These are phyloP conservation scores for Drosophila siamana DNA, from an alignment of 2,888 invertebrate species.

Conservation along the genomic window DNA sequence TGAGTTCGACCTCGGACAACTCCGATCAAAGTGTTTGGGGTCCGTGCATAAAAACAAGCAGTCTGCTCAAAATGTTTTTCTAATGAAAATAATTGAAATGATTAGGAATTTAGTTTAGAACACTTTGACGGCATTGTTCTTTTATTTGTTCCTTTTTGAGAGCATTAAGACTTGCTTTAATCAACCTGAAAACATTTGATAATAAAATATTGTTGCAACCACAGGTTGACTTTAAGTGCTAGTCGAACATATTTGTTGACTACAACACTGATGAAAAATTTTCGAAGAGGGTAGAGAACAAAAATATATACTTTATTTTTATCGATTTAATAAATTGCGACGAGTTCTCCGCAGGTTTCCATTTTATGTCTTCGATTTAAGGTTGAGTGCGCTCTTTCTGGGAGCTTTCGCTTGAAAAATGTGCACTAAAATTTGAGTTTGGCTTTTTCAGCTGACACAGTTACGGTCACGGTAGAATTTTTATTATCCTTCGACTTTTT, in stretches of 20 bases:
- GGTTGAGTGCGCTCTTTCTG: conserved; percentile 46
- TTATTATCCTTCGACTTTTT: conserved; percentile 55
- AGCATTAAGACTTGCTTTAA: background rate
- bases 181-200: background rate
- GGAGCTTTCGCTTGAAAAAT: conserved; percentile 35
- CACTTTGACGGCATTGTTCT: too few relatives aligned
- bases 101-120: too few relatives aligned
- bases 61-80: background rate
- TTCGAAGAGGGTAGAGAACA: background rate
- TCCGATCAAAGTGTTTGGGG: background rate
- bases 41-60: background rate
- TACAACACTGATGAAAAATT: conserved; percentile 1
- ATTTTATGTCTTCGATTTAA: conserved; percentile 63
- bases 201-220: conserved; percentile 4
- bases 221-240: conserved; percentile 47
- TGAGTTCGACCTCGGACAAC: conserved; percentile 12
- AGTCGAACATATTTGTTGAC: conserved; percentile 38
- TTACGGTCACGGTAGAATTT: conserved; percentile 59
- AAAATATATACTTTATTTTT: conserved; percentile 38
- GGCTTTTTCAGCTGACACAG: conserved; percentile 65
- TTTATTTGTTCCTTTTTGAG: too few relatives aligned
- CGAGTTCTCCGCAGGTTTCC: conserved; percentile 32
- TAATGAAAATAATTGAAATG: too few relatives aligned
- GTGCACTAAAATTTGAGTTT: conserved; percentile 39
- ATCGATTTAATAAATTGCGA: conserved; percentile 75